Percentiles rank a stretch among this genome's conserved stretches.
These are phyloP conservation scores for Nibea coibor DNA, from an alignment of 2,113 vertebrate species.

Conservation along the genomic window DNA sequence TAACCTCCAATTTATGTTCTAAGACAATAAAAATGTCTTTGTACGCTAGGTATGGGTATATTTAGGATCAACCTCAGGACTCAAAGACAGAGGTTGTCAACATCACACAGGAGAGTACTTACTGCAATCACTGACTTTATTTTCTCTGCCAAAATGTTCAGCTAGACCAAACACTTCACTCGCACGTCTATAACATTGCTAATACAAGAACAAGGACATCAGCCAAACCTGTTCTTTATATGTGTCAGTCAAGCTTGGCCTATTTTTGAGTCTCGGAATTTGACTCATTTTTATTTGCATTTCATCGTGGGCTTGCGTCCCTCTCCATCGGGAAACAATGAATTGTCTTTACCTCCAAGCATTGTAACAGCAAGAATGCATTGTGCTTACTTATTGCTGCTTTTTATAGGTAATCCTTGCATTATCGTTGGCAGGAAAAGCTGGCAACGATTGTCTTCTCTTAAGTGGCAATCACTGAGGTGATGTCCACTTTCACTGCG, in stretches of 20 bases:
- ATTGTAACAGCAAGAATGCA: slow-evolving; percentile 47
- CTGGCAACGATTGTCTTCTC: slow-evolving; percentile 43
- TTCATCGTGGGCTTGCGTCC: slow-evolving; percentile 45
- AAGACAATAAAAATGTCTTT: background rate
- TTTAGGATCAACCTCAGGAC: background rate
- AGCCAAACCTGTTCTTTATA: slow-evolving; percentile 60
- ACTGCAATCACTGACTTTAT: background rate
- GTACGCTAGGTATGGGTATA: background rate
- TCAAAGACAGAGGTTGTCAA: slow-evolving; percentile 5
- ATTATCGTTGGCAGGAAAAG: slow-evolving; percentile 48
- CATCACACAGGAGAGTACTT: slow-evolving; percentile 26
- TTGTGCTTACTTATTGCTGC: slow-evolving; percentile 54
- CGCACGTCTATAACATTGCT: background rate
- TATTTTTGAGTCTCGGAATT: slow-evolving; percentile 54
- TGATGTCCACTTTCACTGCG: slow-evolving; percentile 71
- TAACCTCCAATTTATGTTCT: background rate
- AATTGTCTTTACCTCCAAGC: slow-evolving; percentile 39
- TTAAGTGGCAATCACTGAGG: slow-evolving; percentile 44
- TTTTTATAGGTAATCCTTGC: slow-evolving; percentile 70
- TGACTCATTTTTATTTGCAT: slow-evolving; percentile 50
- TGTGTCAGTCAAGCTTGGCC: slow-evolving; percentile 74
- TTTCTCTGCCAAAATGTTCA: slow-evolving; percentile 32
- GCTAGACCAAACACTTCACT: slow-evolving; percentile 11
- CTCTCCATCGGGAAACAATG: slow-evolving; percentile 45
- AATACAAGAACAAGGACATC: slow-evolving; percentile 53